Base-by-base conservation (phyloP, 2,888 invertebrate species). In the Neocrepidodera transversa region DNA sequence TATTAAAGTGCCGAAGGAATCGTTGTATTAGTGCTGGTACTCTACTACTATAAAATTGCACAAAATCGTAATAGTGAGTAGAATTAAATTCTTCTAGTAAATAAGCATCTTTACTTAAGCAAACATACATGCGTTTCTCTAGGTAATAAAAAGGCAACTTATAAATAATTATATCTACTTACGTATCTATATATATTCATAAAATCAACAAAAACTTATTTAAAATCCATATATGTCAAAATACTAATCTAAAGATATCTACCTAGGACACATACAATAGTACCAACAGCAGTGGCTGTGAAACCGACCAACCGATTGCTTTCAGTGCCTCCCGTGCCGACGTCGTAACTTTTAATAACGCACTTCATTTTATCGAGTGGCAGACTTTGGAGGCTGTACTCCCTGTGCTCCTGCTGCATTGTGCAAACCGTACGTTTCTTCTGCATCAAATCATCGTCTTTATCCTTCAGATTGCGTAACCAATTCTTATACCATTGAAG, bases 361-460 rank as follows among this genome's bases (percentile, higher is more conserved):
- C 93, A 93, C 75, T 88, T 89, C 92, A 93, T 92, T 76, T 87
- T 87, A 67, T 91, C 91, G 62, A 91, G 81, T 0, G 93, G 93
- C 84, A 93, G 86, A 76, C 86, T 88, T 73, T 91, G 90, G 58
- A 93, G 86, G 73, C 86, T 88, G 80, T 92, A 93, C 77, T 93
- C 93, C 23, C 92, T 85, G 76, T 92, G 91, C 75, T 93, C 92
- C 69, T 84, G 83, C 38, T 83, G 81, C 91, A 93, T 92, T 63
- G 87, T 89, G 80, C 93, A 93, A 43, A 92, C 84, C 2, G 92
- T 91, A 55, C 90, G 85, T 76, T 92, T 93, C 82, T 92, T 92
- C 73, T 91, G 90, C 86, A 92, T 91, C 87, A 91, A 88, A 77
- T 93, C 92, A 78, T 92, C 93, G 73, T 93, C 92, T 63, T 90